Percentiles rank a stretch among this genome's conserved stretches.
Conservation (phyloP, 1,140 invertebrate genomes). For the Zaprionus tsacasi region DNA sequence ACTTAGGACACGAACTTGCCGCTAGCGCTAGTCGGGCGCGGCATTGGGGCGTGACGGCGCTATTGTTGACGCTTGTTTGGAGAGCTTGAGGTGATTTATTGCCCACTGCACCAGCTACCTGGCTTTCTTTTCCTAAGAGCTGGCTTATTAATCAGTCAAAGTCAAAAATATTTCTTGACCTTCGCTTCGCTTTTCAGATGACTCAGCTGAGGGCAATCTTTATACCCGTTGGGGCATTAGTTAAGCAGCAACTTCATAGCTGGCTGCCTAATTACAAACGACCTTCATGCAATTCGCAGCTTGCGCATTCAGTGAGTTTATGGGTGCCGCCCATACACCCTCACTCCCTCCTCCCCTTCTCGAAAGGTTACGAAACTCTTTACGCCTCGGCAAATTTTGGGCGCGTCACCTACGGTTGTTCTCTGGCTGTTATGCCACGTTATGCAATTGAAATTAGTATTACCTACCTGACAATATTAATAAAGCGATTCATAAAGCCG, state of each 20-base stretch:
- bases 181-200: conserved; percentile 28
- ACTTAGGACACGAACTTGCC: conserved; percentile 74
- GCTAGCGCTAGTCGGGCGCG: conserved; percentile 23
- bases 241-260: conserved; percentile 39
- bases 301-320: conserved; percentile 18
- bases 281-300: conserved; percentile 51
- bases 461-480: conserved; percentile 38
- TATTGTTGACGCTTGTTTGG: neutral
- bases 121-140: conserved; percentile 14
- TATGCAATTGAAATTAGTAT: conserved; percentile 36
- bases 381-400: conserved; percentile 72
- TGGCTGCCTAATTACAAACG: conserved; percentile 55
- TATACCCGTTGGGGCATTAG: conserved; percentile 36
- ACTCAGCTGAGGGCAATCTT: conserved; percentile 30
- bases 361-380: conserved; percentile 56
- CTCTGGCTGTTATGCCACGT: conserved; percentile 16
- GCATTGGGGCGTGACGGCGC: conserved; percentile 39
- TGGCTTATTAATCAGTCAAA: conserved; percentile 36
- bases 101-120: conserved; percentile 13
- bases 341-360: neutral
- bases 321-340: neutral
- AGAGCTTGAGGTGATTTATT: conserved; percentile 29
- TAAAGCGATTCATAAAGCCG: conserved; percentile 22
- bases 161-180: conserved; percentile 24
- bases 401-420: conserved; percentile 50